These are phyloP conservation scores for Leptinotarsa defecta DNA, from an alignment of 1,140 invertebrate species.

Conservation along the genomic window DNA sequence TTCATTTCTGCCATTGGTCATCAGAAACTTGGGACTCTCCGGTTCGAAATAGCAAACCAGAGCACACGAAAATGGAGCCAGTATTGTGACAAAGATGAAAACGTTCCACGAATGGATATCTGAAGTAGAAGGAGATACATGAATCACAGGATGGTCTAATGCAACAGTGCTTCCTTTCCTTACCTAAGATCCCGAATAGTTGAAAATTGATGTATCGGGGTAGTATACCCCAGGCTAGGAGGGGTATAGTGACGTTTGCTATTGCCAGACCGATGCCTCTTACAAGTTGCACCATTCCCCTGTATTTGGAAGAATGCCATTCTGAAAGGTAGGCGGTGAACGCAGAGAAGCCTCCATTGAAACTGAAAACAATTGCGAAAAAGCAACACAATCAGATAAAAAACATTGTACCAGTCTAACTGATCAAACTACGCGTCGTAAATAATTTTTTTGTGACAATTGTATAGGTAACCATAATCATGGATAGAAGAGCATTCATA, in stretches of 20 bases:
- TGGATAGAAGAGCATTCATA: neutral
- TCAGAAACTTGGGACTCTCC: conserved; percentile 83
- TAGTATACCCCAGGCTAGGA: conserved; percentile 39
- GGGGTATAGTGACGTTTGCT: conserved; percentile 56
- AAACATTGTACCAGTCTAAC: neutral
- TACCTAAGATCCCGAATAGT: conserved; percentile 29
- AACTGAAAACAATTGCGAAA: conserved; percentile 57
- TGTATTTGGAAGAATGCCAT: conserved; percentile 65
- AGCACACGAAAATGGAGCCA: conserved; percentile 69
- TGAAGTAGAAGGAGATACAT: conserved; percentile 4
- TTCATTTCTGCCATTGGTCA: conserved; percentile 71
- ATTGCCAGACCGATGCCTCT: conserved; percentile 64
- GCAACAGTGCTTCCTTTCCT: neutral
- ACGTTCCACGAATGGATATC: conserved; percentile 74
- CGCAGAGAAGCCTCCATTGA: conserved; percentile 73
- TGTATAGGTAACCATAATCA: neutral
- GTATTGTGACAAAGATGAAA: conserved; percentile 67
- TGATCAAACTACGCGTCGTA: neutral
- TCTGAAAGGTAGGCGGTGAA: conserved; percentile 71
- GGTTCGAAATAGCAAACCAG: conserved; percentile 69
- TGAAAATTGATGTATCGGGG: conserved; percentile 33
- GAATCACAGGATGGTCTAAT: neutral
- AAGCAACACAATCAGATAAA: neutral
- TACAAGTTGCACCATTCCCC: conserved; percentile 67
- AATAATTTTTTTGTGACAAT: neutral